Conservation (phyloP, 2,888 invertebrate genomes). For the Aromia moschata region DNA sequence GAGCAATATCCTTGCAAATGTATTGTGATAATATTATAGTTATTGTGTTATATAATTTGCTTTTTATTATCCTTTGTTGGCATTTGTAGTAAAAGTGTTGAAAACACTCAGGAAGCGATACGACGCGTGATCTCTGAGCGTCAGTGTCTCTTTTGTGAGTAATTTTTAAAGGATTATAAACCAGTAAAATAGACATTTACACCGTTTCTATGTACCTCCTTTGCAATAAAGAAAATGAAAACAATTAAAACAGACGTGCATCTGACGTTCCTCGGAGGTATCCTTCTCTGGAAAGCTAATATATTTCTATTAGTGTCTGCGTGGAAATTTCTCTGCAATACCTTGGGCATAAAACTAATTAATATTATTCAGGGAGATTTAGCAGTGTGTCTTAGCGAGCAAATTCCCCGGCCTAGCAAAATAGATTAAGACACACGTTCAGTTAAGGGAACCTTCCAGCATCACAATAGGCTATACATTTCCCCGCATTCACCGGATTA, state of each 20-base stretch:
- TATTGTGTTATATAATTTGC: too few relatives aligned
- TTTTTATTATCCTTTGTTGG: too few relatives aligned
- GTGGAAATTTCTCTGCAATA: slow-evolving; percentile 27
- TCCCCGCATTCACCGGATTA: slow-evolving; percentile 34
- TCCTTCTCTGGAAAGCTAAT: slow-evolving; percentile 14
- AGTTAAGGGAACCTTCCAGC: slow-evolving; percentile 35
- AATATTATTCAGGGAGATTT: slow-evolving; percentile 41
- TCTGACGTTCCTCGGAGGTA: neutral
- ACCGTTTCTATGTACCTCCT: too few relatives aligned
- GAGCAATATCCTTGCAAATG: too few relatives aligned
- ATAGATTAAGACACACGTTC: slow-evolving; percentile 42
- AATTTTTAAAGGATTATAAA: too few relatives aligned
- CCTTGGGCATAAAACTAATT: slow-evolving; percentile 36
- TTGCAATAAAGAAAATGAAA: neutral
- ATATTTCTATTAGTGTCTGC: slow-evolving; percentile 34
- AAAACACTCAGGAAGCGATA: too few relatives aligned
- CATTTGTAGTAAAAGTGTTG: too few relatives aligned
- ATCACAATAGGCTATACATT: slow-evolving; percentile 37
- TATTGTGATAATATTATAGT: too few relatives aligned
- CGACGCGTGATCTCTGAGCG: too few relatives aligned
- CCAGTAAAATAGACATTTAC: too few relatives aligned
- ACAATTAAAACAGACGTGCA: neutral
- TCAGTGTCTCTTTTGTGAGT: too few relatives aligned
- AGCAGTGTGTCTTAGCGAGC: slow-evolving; percentile 37
- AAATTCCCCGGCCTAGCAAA: slow-evolving; percentile 38